Evolutionary conservation across 2,888 invertebrate species (phyloP).

Genomic region (Phrixothrix hirtus): DNA sequence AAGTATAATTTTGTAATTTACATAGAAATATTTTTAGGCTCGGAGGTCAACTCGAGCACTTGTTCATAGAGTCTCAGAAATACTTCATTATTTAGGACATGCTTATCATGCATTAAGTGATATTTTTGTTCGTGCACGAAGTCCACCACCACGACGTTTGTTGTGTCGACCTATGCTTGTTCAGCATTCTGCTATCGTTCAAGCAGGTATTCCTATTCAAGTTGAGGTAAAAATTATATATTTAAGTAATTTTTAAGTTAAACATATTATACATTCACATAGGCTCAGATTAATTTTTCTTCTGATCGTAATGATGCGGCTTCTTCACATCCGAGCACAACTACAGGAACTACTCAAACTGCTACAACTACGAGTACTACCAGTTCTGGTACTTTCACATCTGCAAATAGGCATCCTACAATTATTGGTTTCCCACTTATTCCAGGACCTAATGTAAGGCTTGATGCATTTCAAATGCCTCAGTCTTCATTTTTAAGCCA

Average conservation of each 20-base stretch:
- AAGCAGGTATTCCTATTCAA: constrained; percentile 68
- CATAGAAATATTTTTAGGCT: no score
- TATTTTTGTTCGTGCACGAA: constrained; percentile 72
- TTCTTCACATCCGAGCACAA: constrained; percentile 13
- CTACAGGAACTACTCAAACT: constrained; percentile 17
- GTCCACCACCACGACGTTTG: constrained; percentile 69
- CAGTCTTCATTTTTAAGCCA: constrained; percentile 12
- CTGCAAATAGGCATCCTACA: constrained; percentile 35
- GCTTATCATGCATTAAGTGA: constrained; percentile 89
- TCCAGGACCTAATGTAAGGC: constrained; percentile 44
- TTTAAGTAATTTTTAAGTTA: no score
- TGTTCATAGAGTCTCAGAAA: constrained; percentile 75
- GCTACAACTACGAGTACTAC: constrained; percentile 32
- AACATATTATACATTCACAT: no score
- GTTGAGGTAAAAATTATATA: constrained; percentile 59
- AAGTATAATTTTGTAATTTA: no score
- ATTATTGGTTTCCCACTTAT: constrained; percentile 42
- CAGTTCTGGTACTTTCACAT: constrained; percentile 26
- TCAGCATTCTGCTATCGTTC: constrained; percentile 68
- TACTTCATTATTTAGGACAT: constrained; percentile 84
- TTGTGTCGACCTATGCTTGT: constrained; percentile 71
- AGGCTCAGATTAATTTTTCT: constrained; percentile 43
- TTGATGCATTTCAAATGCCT: constrained; percentile 48
- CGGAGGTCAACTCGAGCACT: constrained; percentile 66
- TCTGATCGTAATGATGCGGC: constrained; percentile 28